phyloP scores from a whole-genome alignment of 2,113 vertebrate species.

The Gallinago jamesoni region DNA sequence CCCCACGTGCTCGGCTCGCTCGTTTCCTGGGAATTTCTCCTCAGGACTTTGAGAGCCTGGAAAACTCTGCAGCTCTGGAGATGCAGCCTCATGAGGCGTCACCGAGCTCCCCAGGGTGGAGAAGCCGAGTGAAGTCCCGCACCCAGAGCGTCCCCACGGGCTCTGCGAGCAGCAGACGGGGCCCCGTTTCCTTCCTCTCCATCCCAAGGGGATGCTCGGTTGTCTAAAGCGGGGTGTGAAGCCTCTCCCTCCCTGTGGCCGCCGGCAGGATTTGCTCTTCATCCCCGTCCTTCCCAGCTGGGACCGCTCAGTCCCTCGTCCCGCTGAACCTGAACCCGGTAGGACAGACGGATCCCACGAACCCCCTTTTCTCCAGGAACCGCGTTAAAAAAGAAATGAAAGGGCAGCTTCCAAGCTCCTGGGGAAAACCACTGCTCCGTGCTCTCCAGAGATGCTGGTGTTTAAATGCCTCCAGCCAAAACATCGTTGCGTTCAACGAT shows the following conservation, averaged over 20 bases:
- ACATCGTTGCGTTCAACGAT: fast-evolving
- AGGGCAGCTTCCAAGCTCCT: not conserved
- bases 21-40: not conserved
- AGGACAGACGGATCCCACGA: not conserved
- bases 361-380: not conserved
- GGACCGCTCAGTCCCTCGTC: not conserved
- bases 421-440: not conserved
- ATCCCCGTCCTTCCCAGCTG: not conserved
- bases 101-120: not conserved
- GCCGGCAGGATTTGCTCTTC: not conserved
- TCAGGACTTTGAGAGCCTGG: not conserved
- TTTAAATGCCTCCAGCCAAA: not conserved
- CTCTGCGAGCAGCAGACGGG: not conserved
- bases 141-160: not conserved
- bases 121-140: not conserved
- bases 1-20: fast-evolving
- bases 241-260: not conserved
- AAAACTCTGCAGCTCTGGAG: not conserved
- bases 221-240: fast-evolving
- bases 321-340: fast-evolving
- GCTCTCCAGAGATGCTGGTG: not conserved
- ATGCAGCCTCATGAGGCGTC: not conserved
- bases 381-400: not conserved
- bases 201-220: not conserved
- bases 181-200: not conserved